A percentile compares a stretch with the other conserved stretches of the same genome.
phyloP scores from a whole-genome alignment of 2,113 vertebrate genomes.

The Chaenocephalus aceratus region DNA sequence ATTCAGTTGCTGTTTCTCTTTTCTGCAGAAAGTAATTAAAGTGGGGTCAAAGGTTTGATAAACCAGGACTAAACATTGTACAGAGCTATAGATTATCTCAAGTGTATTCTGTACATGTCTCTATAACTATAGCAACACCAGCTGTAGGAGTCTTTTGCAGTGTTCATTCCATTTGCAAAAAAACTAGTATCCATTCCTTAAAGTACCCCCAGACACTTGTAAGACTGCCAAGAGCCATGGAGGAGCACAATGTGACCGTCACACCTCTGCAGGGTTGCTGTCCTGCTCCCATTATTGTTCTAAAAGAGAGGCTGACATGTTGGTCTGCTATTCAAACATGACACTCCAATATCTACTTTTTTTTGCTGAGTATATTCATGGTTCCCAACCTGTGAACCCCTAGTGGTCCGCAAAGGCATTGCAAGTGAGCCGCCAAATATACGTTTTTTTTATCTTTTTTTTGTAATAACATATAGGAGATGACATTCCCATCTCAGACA shows the following conservation, averaged over 20 bases:
- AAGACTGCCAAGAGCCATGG: too few species aligned
- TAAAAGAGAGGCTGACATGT: too few species aligned
- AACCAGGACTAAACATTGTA: not conserved
- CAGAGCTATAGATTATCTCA: not conserved
- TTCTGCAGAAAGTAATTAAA: constrained; percentile 28
- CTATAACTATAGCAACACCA: not conserved
- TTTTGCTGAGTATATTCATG: not conserved
- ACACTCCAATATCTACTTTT: not conserved
- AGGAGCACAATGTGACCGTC: not conserved
- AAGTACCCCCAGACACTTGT: not conserved
- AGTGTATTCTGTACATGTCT: not conserved
- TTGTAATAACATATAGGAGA: too few species aligned
- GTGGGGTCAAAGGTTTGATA: constrained; percentile 32
- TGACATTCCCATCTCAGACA: too few species aligned
- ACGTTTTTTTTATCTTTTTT: too few species aligned
- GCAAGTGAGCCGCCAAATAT: too few species aligned
- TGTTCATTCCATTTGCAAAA: not conserved
- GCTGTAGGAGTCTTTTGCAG: not conserved
- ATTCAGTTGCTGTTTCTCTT: constrained; percentile 1
- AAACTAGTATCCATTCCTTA: not conserved
- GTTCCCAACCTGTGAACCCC: too few species aligned
- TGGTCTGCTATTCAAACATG: not conserved
- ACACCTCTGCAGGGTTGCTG: constrained; percentile 2
- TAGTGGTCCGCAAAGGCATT: too few species aligned
- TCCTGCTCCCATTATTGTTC: not conserved